A percentile compares a stretch with the other conserved stretches of the same genome.
Evolutionary conservation across 1,140 invertebrate genomes (phyloP).

Genomic region (Latrodectus geometricus): DNA sequence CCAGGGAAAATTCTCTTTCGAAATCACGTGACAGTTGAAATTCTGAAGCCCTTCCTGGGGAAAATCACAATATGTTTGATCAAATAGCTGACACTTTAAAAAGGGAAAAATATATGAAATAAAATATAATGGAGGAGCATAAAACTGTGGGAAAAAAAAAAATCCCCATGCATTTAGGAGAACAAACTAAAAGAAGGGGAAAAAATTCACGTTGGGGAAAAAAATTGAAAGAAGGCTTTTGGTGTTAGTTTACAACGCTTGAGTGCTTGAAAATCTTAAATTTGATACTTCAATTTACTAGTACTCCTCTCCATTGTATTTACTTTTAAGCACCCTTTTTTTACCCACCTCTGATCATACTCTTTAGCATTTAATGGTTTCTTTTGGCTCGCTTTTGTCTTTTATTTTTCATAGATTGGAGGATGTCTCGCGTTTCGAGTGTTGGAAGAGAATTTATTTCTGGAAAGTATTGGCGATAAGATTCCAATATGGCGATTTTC

Average conservation of each 20-base stretch:
- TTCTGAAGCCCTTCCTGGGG: constrained; percentile 3
- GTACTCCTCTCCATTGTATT: constrained; percentile 5
- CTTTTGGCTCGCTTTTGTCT: background rate
- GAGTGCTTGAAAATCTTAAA: constrained; percentile 47
- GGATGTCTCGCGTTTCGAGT: too few relatives aligned
- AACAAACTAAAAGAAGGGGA: constrained; percentile 28
- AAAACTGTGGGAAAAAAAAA: constrained; percentile 25
- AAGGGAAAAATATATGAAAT: constrained; percentile 24
- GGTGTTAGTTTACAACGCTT: constrained; percentile 48
- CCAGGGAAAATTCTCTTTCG: too few relatives aligned
- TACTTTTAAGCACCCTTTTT: background rate
- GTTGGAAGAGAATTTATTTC: too few relatives aligned
- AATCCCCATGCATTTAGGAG: constrained; percentile 51
- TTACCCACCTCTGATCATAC: background rate
- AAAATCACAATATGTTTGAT: constrained; percentile 53
- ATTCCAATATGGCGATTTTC: too few relatives aligned
- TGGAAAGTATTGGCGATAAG: too few relatives aligned
- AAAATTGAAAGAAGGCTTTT: background rate
- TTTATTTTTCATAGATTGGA: background rate
- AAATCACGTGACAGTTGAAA: background rate
- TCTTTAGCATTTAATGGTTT: background rate
- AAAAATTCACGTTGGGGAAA: background rate
- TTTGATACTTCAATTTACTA: constrained; percentile 43
- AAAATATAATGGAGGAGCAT: constrained; percentile 47
- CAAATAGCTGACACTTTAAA: constrained; percentile 35